Conservation (phyloP, 2,797 vertebrate species). For the Rhinichthys osculus region DNA sequence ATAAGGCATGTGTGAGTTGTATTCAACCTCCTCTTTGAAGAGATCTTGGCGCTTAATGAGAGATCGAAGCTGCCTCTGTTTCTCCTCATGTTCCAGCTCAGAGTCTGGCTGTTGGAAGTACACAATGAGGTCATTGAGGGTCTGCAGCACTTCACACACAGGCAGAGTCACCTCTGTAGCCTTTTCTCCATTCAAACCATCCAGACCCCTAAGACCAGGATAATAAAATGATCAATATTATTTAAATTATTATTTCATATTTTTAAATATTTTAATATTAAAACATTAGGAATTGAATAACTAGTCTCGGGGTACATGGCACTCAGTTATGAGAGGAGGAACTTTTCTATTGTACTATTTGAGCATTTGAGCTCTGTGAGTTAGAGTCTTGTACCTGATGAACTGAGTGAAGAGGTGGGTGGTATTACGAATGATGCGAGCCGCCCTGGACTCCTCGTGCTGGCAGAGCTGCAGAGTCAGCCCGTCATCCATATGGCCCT, state of each 20-base stretch:
- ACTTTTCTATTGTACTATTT: background rate
- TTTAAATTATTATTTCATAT: background rate
- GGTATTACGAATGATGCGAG: slow-evolving; percentile 96
- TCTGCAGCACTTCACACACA: slow-evolving; percentile 91
- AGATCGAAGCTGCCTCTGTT: slow-evolving; percentile 93
- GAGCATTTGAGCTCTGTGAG: background rate
- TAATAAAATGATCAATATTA: slow-evolving; percentile 50
- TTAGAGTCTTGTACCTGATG: slow-evolving; percentile 81
- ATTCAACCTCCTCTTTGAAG: slow-evolving; percentile 94
- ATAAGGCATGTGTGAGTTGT: background rate
- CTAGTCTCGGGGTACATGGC: background rate
- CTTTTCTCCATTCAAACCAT: slow-evolving; percentile 82
- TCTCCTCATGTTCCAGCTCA: slow-evolving; percentile 93
- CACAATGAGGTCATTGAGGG: slow-evolving; percentile 92
- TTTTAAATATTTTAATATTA: background rate
- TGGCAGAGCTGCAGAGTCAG: slow-evolving; percentile 94
- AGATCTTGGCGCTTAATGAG: slow-evolving; percentile 98
- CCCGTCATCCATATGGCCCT: slow-evolving; percentile 98
- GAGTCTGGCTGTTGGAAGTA: slow-evolving; percentile 95
- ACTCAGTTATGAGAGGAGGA: background rate
- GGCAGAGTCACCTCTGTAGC: slow-evolving; percentile 80
- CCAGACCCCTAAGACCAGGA: slow-evolving; percentile 62
- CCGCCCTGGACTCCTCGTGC: slow-evolving; percentile 92
- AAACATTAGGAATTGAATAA: background rate
- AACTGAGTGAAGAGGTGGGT: slow-evolving; percentile 92